Base-by-base conservation (phyloP, 2,113 vertebrate species). In the Pithys albifrons region DNA sequence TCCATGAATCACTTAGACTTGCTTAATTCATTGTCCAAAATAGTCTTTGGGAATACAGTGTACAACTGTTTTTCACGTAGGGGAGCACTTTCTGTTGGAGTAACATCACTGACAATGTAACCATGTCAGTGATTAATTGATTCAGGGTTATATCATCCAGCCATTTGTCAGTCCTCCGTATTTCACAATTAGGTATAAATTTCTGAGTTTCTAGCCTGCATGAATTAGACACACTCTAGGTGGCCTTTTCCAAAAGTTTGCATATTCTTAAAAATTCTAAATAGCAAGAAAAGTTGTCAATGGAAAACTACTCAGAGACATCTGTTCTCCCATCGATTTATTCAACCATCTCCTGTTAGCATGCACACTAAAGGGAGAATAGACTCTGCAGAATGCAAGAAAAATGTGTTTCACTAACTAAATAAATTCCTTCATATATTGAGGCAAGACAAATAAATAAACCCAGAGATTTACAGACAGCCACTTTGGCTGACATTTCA, bases 401-500 rank as follows among this genome's bases (percentile, higher is more conserved):
- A 96, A 96, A 95, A 95, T 82, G 73, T 22, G 29, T 74, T 93
- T 96, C 84, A 70, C 95, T 93, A 92, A 95, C 95, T 86, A 95
- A 93, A 91, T 95, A 96, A 97, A 97, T 95, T 95, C 95, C 88
- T 92, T 96, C 91, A 96, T 87, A 95, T 94, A 97, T 95, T 96
- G 85, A 96, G 96, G 93, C 89, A 96, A 95, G 93, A 95, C 96
- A 97, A 97, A 96, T 94, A 97, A 97, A 96, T 93, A 95, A 95
- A 93, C 76, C 71, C 83, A 72, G 83, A 92, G 90, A 95, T 95
- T 94, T 96, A 96, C 95, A 96, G 92, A 95, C 91, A 93, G 95
- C 64, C 84, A 96, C 94, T 92, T 94, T 97, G 95, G 94, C 95
- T 97, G 96, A 95, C 95, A 97, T 96, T 97, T 96, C 92, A 87